phyloP scores from a whole-genome alignment of 2,888 invertebrate species.

The Conus canariensis region DNA sequence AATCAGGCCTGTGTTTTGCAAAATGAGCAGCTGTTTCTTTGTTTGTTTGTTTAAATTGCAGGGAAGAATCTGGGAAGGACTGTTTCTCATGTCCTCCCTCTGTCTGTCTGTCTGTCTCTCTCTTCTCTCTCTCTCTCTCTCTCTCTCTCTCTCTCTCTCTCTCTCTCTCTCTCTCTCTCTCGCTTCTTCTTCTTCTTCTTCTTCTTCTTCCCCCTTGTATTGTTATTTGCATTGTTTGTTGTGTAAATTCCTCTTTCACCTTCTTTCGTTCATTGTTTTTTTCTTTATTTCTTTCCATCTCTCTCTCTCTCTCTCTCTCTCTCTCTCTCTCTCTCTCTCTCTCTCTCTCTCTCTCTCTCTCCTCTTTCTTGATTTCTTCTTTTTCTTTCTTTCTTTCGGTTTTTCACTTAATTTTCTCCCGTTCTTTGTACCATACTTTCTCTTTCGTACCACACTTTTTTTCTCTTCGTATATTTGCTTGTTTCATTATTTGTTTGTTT shows the following conservation, averaged over 20 bases:
- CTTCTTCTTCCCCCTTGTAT: too few relatives aligned
- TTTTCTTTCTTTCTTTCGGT: background rate
- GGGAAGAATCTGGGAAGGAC: too few relatives aligned
- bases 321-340: slow-evolving; percentile 1
- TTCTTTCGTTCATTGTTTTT: too few relatives aligned
- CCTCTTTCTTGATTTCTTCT: background rate
- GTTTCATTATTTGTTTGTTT: too few relatives aligned
- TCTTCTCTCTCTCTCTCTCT: background rate
- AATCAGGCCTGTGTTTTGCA: background rate
- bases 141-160: background rate
- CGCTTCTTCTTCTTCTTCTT: background rate
- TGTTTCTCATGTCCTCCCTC: background rate
- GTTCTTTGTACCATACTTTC: too few relatives aligned
- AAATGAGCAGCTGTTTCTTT: background rate
- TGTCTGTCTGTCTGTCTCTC: slow-evolving; percentile 7
- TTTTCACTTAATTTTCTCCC: background rate
- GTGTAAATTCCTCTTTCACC: too few relatives aligned
- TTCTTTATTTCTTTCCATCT: background rate
- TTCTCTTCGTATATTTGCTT: too few relatives aligned
- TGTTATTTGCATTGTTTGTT: too few relatives aligned
- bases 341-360: background rate
- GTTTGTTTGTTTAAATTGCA: background rate
- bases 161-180: background rate
- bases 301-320: background rate
- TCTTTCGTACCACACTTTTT: too few relatives aligned